Base-by-base conservation (phyloP, 2,888 invertebrate genomes). In the Drosophila pseudotalamancana region DNA sequence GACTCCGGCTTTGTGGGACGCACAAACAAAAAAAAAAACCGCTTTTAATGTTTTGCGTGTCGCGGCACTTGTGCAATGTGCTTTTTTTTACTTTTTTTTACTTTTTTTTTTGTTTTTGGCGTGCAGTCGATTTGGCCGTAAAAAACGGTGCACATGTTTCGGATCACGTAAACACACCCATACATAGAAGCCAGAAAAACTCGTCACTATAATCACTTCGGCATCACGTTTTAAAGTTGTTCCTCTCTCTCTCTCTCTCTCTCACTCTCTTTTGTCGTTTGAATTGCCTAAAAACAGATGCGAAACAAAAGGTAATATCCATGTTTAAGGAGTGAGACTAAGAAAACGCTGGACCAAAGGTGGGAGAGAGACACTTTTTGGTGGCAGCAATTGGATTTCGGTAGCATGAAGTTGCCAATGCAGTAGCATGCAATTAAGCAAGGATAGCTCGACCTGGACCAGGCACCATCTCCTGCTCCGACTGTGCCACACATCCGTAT, bases 401-500 rank as follows among this genome's bases (percentile, higher is more conserved):
- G 54, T 42, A 50, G 56, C 68, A 73, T 75, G 66, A 82, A 87
- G 82, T 87, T 81, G 79, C 76, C 85, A 68, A 62, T 75, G 79
- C 72, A 59, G 71, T 68, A 62, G 61, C 84, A 81, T 84, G 85
- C 80, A 80, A 87, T 87, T 80, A 80, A 80, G 81, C 78, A 59
- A 49, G 60, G 49, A 61, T 66, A 59, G 34, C 32, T 34, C 48
- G 40, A 50, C 49, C n/a, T 43, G 43, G 51, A 4, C n/a, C 12
- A 18, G 25, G 43, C 29, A 29, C 16, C n/a, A n/a, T n/a, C 18
- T 31, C 56, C 12, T 1, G 16, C 21, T 14, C 1, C 16, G 8
- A 51, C 19, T 14, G 16, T 49, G 40, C 34, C 14, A 40, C 19
- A 42, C 27, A 54, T 37, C 34, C 66, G 49, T 49, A 25, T 34